Evolutionary conservation across 2,797 vertebrate genomes (phyloP).

Genomic region (Avahi laniger): DNA sequence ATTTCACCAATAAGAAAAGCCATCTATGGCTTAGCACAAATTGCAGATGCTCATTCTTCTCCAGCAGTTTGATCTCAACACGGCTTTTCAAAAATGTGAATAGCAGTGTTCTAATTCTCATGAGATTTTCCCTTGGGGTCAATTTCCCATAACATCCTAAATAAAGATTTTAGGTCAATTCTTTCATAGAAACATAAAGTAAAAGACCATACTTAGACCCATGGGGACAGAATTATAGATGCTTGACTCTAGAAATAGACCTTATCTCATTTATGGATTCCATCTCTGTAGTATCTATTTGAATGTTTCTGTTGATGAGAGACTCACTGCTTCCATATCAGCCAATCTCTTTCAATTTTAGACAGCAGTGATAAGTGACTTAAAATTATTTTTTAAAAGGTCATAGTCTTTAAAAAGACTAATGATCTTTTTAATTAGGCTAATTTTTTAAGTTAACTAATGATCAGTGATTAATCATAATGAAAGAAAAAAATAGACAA

Average conservation of each 20-base stretch:
- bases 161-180: conserved; percentile 58
- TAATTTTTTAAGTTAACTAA: neutral
- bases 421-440: neutral
- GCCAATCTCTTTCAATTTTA: neutral
- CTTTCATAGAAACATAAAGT: conserved; percentile 23
- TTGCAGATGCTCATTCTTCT: neutral
- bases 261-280: neutral
- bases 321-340: neutral
- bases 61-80: conserved; percentile 33
- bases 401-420: neutral
- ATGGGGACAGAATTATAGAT: neutral
- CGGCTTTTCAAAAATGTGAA: conserved; percentile 28
- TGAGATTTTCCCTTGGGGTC: conserved; percentile 53
- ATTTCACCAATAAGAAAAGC: neutral
- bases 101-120: conserved; percentile 49
- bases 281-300: neutral
- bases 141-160: conserved; percentile 71
- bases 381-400: conserved; percentile 8
- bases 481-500: neutral
- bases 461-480: neutral
- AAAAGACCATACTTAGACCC: neutral
- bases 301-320: neutral
- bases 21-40: neutral
- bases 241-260: conserved; percentile 24
- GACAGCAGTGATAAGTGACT: neutral